phyloP scores from a whole-genome alignment of 2,113 vertebrate species.

The Peromyscus californicus region DNA sequence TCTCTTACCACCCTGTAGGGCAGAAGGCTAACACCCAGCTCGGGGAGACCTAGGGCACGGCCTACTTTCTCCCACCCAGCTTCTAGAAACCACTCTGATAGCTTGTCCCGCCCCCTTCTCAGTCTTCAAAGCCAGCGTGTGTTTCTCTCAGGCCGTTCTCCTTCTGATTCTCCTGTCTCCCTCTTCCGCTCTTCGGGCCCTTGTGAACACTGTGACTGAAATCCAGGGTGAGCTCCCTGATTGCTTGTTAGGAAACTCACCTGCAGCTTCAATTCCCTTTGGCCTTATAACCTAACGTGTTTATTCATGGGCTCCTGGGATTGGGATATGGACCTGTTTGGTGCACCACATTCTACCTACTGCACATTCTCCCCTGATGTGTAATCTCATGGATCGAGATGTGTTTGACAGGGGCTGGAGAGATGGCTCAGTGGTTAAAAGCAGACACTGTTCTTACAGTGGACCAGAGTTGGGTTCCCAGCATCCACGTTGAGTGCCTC shows the following conservation, averaged over 20 bases:
- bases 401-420: not conserved
- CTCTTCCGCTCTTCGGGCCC: not conserved
- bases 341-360: not conserved
- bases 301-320: not conserved
- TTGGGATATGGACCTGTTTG: not conserved
- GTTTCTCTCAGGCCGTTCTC: not conserved
- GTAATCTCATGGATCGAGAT: not conserved
- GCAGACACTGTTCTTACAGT: not conserved
- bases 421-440: not conserved
- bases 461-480: not conserved
- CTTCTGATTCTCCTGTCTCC: not conserved
- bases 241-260: not conserved
- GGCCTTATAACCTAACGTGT: not conserved
- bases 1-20: not conserved
- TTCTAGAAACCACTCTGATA: not conserved
- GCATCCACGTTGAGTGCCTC: not conserved
- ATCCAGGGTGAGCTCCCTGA: not conserved
- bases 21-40: not conserved
- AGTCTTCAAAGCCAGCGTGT: not conserved
- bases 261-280: constrained; percentile 21
- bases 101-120: not conserved
- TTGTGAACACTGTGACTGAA: not conserved
- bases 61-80: not conserved
- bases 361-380: constrained; percentile 1
- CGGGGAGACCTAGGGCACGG: not conserved